These are phyloP conservation scores for Desmodus rotundus DNA, from an alignment of 2,113 vertebrate genomes.

Conservation along the genomic window DNA sequence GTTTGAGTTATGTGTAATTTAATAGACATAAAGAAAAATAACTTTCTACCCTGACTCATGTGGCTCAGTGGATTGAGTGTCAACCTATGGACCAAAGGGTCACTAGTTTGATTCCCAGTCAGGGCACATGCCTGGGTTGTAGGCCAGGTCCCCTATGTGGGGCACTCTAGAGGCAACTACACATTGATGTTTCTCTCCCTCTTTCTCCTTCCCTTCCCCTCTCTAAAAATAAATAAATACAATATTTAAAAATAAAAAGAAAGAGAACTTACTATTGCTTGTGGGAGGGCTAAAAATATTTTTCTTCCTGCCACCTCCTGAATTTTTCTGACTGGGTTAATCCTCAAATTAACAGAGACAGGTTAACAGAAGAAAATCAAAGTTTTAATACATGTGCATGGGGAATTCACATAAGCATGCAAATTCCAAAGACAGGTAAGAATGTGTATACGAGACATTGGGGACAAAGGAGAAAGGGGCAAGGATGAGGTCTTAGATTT, in stretches of 20 bases:
- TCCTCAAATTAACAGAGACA: background rate
- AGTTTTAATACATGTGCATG: background rate
- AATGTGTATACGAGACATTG: background rate
- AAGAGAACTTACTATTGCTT: background rate
- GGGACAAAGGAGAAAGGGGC: background rate
- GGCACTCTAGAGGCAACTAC: no score
- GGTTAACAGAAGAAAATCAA: background rate
- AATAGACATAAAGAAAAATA: background rate
- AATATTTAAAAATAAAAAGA: no score
- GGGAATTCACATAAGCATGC: background rate
- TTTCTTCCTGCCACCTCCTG: background rate
- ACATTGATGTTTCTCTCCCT: no score
- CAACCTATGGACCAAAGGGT: no score
- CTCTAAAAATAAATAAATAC: no score
- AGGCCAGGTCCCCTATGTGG: no score
- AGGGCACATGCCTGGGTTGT: no score
- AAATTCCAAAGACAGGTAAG: background rate
- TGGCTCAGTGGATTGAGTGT: no score
- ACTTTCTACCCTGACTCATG: background rate
- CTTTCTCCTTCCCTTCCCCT: no score
- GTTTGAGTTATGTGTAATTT: background rate
- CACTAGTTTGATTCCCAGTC: no score
- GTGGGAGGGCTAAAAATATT: background rate
- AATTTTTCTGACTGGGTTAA: background rate
- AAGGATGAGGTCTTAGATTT: background rate